Base-by-base conservation (phyloP, 1,140 invertebrate genomes). In the Scaptomyza graminum region DNA sequence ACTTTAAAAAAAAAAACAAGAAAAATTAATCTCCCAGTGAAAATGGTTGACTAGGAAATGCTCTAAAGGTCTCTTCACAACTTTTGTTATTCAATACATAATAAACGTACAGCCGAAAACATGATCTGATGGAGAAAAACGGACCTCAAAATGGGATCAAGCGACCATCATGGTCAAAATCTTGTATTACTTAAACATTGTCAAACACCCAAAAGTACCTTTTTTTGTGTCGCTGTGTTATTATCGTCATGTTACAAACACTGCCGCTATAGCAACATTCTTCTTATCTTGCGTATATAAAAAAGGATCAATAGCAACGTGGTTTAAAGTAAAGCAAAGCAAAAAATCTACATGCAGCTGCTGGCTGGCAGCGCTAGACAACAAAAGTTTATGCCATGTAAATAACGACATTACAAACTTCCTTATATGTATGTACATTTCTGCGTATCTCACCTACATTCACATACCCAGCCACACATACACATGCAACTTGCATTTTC, bases 381-480 rank as follows among this genome's bases (percentile, higher is more conserved):
- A 77, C 76, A 79, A 84, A 74, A 82, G 78, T 85, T 87, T 85
- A 78, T 85, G 78, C 78, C 82, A 82, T 82, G 82, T 85, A 85
- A 85, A 87, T 85, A 85, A 85, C 82, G 82, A 82, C 83, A 87
- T 85, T 82, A 85, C 87, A 85, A 85, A 85, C 87, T 85, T 75
- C 70, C 78, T 81, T 87, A 82, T 74, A 65, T 59, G 47, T 43
- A 39, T 65, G 64, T 41, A 15, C 16, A 28, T 66, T 60, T 65
- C 60, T 81, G 81, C 74, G 81, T 87, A 85, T 87, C 81, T 73
- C 57, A 67, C 44, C 63, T 65, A 68, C 61, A n/a, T n/a, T n/a
- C n/a, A n/a, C n/a, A n/a, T n/a, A n/a, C n/a, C n/a, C n/a, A n/a
- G n/a, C n/a, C n/a, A n/a, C n/a, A n/a, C n/a, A n/a, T n/a, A n/a